A percentile compares a stretch with the other conserved stretches of the same genome.
Evolutionary conservation across 2,797 vertebrate species (phyloP).

Genomic region (Carcharodon carcharias): DNA sequence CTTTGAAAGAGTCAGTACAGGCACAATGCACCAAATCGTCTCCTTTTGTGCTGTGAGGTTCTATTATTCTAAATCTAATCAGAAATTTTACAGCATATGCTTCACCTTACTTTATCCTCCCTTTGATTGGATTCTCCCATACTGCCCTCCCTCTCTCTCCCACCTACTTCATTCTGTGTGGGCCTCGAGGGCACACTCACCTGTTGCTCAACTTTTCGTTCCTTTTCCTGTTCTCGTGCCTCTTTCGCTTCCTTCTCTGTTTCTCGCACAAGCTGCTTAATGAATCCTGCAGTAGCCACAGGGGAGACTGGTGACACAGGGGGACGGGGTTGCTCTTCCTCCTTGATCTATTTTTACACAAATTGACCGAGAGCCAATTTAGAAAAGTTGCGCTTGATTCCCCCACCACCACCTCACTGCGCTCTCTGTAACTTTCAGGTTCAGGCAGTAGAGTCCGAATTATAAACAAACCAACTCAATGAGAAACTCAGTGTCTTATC

Average conservation of each 20-base stretch:
- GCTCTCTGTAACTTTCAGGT: not conserved
- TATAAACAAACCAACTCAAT: not conserved
- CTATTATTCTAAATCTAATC: not conserved
- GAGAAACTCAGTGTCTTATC: not conserved
- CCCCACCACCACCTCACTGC: not conserved
- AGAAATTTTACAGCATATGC: not conserved
- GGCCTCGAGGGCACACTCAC: constrained; percentile 41
- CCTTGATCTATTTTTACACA: constrained; percentile 71
- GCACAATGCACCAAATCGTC: not conserved
- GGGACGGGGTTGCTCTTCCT: constrained; percentile 70
- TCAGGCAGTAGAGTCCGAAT: too few species aligned
- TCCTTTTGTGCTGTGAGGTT: not conserved
- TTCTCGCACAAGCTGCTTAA: constrained; percentile 85
- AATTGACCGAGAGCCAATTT: constrained; percentile 38
- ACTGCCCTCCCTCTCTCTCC: not conserved
- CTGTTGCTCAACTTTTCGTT: constrained; percentile 57
- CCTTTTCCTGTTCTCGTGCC: constrained; percentile 63
- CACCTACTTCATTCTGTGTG: too few species aligned
- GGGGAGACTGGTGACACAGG: constrained; percentile 69
- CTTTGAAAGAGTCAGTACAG: not conserved
- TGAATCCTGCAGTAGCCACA: constrained; percentile 80
- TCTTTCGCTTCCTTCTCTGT: constrained; percentile 76
- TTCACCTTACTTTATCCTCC: not conserved
- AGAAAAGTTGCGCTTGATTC: not conserved
- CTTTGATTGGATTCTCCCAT: not conserved